Conservation (phyloP, 1,140 invertebrate species). For the Argopecten irradians region DNA sequence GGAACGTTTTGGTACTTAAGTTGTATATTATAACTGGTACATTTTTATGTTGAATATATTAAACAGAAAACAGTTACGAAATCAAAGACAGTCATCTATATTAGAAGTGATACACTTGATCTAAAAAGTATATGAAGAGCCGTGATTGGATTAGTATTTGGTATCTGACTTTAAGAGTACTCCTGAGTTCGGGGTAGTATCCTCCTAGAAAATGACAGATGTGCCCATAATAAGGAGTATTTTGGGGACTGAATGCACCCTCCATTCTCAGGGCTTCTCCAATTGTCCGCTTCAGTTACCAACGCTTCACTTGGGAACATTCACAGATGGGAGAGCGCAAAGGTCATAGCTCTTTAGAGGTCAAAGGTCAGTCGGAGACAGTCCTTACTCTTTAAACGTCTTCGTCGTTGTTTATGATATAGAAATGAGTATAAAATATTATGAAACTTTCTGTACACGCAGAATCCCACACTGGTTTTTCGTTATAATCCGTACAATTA, state of each 20-base stretch:
- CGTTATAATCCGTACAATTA: too few relatives aligned
- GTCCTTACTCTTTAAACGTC: background rate
- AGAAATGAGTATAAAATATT: background rate
- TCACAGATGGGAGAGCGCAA: background rate
- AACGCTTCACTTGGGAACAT: background rate
- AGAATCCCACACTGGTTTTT: too few relatives aligned
- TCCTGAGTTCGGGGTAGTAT: background rate
- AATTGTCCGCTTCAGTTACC: background rate
- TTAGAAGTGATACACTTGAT: too few relatives aligned
- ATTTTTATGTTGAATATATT: too few relatives aligned
- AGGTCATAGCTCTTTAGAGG: background rate
- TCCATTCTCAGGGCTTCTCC: background rate
- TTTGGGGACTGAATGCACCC: background rate
- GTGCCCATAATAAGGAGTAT: background rate
- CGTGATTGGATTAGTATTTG: background rate
- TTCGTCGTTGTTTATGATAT: background rate
- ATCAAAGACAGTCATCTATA: too few relatives aligned
- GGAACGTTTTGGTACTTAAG: too few relatives aligned
- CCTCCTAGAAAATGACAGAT: background rate
- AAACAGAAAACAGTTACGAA: too few relatives aligned
- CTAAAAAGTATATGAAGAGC: too few relatives aligned
- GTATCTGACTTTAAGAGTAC: background rate
- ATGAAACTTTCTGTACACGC: too few relatives aligned
- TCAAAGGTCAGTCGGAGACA: background rate
- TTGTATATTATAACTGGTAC: too few relatives aligned